Base-by-base conservation (phyloP, 2,113 vertebrate species). In the Phylloscopus trochilus region DNA sequence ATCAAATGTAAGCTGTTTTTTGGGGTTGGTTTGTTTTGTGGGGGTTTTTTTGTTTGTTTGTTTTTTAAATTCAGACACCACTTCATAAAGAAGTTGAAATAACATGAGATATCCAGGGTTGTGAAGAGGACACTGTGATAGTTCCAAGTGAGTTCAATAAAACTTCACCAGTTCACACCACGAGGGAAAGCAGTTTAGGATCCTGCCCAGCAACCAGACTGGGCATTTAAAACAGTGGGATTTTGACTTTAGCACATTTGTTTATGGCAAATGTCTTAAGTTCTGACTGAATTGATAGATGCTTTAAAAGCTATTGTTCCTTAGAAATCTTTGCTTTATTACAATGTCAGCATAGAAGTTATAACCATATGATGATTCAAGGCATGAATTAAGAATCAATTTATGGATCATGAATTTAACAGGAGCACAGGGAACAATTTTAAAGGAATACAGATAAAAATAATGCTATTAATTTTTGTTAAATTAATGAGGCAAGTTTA, bases 401-500 rank as follows among this genome's bases (percentile, higher is more conserved):
- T 88, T 86, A 79, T 68, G 68, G 33, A 78, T 75, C 58, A 82
- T 46, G 31, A 87, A 93, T 89, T 78, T 84, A 81, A 94, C 47
- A 87, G 47, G 41, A 90, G 47, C 64, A 89, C 35, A 56, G 83
- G 83, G 89, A 93, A 92, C 23, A 92, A 83, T 70, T 92, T 86
- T 68, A 60, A 92, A 88, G 47, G 31, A 90, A 83, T 49, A 78
- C 17, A 78, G 58, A 89, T 74, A 74, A 81, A 94, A 94, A 90
- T 62, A 93, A 90, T 68, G n/a, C 20, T 49, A 60, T 91, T 89
- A 87, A 52, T 24, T 44, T 82, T 44, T 82, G 83, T 83, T 86
- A 91, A 74, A 68, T 78, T 92, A 93, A 93, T 56, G n/a, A 94
- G 69, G 21, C 52, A 90, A 44, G 31, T 89, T 92, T 56, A 92